Evolutionary conservation across 2,888 invertebrate species (phyloP), one percentile per base, ranked within the genome.

Genomic region (Apamea crenata): DNA sequence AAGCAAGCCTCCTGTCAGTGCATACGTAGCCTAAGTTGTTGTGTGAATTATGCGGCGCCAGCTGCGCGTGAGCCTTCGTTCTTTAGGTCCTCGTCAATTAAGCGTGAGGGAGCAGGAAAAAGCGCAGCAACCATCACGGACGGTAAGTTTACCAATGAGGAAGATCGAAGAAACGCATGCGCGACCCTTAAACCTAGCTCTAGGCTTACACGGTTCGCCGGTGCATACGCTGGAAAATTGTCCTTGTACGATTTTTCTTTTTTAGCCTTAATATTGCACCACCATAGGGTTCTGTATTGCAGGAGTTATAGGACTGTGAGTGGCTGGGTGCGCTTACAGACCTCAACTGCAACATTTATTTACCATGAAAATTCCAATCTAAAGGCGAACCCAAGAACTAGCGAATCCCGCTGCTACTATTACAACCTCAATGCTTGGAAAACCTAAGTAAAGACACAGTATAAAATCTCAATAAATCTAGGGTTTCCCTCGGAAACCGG

Each of bases 51-150:
- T 98, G 98, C 92, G 98, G 98, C 76, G 98, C 98, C 0, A 98
- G 97, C 59, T 98, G 98, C 93, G 98, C 98, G 16, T 96, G 98
- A 6, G 97, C 97, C 0, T 98, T 98, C 94, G 98, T 98, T 0
- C 94, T 98, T 21, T 97, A 97, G 78, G 98, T 98, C 93, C 98
- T 98, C 92, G 94, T 98, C 89, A 98, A 97, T 77, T 97, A 97
- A 68, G 97, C 97, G n/a, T 98, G 98, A 94, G 29, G 16, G 47
- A 40, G 25, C 94, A 90, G 59, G 92, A 93, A 2, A 56, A 21
- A 25, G 16, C 18, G 8, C 25, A 56, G n/a, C 69, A 70, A 21
- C 69, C 74, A 1, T 40, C 72, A 21, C 40, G 21, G 7, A 44
- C 50, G 18, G 83, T 86, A 47, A 80, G 80, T 77, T 25, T 18